A percentile compares a stretch with the other conserved stretches of the same genome.
phyloP scores from a whole-genome alignment of 1,140 invertebrate species.

The Brachionus manjavacas region DNA sequence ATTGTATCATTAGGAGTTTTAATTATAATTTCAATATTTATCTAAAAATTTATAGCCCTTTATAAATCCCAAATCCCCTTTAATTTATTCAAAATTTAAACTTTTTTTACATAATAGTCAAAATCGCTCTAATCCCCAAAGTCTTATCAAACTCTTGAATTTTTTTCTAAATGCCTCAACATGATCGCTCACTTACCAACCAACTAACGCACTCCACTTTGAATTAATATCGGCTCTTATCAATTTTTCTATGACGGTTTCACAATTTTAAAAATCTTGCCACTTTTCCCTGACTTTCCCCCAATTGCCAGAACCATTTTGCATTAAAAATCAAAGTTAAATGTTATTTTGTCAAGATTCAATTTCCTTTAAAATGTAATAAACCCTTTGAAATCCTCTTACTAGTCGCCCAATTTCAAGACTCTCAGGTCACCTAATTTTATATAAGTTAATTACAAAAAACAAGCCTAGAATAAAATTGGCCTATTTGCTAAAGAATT shows the following conservation, averaged over 20 bases:
- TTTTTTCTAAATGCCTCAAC: not conserved
- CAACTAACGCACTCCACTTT: not conserved
- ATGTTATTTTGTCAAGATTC: not conserved
- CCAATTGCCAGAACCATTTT: not conserved
- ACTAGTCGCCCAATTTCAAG: not conserved
- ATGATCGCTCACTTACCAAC: not conserved
- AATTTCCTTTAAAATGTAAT: not conserved
- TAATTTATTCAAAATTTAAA: slow-evolving; percentile 35
- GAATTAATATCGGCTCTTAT: not conserved
- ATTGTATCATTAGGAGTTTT: slow-evolving; percentile 37
- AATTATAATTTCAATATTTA: slow-evolving; percentile 39
- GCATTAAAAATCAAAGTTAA: not conserved
- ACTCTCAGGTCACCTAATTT: not conserved
- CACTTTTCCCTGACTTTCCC: not conserved
- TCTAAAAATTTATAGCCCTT: slow-evolving; percentile 6
- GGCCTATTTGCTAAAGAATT: not conserved
- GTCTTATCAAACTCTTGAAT: slow-evolving; percentile 1
- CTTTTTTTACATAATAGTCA: slow-evolving; percentile 24
- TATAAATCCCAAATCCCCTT: slow-evolving; percentile 28
- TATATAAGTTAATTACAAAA: not conserved
- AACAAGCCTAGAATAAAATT: not conserved
- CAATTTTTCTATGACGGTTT: not conserved
- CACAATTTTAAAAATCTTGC: not conserved
- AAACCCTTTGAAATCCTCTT: not conserved
- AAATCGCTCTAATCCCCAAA: slow-evolving; percentile 17